These are phyloP conservation scores for Pitangus sulphuratus DNA, from an alignment of 2,797 vertebrate genomes.

Conservation along the genomic window DNA sequence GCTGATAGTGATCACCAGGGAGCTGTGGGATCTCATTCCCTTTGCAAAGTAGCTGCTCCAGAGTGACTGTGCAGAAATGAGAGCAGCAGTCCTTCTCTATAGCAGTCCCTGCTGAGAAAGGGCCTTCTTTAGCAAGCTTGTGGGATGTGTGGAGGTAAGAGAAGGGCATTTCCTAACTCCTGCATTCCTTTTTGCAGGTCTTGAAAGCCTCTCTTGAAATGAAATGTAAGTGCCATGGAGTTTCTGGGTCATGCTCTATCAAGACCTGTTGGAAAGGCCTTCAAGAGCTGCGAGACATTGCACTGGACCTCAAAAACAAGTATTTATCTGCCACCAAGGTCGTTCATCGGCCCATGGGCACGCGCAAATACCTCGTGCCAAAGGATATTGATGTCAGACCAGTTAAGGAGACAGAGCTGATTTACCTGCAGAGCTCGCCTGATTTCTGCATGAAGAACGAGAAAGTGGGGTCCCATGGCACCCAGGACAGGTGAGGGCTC, in stretches of 20 bases:
- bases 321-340: constrained; percentile 98
- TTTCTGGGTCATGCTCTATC: constrained; percentile 98
- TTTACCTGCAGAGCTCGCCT: constrained; percentile 95
- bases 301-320: constrained; percentile 93
- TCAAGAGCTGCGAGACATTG: constrained; percentile 91
- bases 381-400: constrained; percentile 98
- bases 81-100: not conserved
- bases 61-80: not conserved
- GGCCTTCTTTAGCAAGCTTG: not conserved
- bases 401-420: constrained; percentile 92
- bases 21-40: not conserved
- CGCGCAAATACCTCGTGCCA: constrained; percentile 95
- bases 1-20: not conserved
- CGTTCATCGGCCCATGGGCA: constrained; percentile 93
- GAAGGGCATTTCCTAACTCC: not conserved
- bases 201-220: constrained; percentile 91
- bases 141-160: not conserved
- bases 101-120: not conserved
- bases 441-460: constrained; percentile 96
- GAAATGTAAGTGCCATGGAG: constrained; percentile 99
- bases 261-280: constrained; percentile 98
- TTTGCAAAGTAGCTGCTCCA: not conserved
- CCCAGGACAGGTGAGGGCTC: constrained; percentile 91
- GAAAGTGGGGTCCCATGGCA: constrained; percentile 93
- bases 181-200: constrained; percentile 77